Percentiles rank a stretch among this genome's conserved stretches.
phyloP scores from a whole-genome alignment of 2,797 vertebrate genomes.

The Hyperoplus immaculatus region DNA sequence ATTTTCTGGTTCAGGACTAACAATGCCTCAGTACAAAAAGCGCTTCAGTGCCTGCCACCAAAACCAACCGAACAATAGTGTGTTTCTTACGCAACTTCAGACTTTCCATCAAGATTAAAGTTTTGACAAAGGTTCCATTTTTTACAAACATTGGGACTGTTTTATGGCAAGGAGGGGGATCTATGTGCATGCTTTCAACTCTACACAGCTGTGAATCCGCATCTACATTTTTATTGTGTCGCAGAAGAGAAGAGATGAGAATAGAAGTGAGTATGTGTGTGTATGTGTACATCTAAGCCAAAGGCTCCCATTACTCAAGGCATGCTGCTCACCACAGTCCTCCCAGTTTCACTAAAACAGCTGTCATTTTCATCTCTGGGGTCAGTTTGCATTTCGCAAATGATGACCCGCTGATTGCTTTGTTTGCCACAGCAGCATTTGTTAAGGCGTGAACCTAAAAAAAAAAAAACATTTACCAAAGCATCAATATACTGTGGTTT shows the following conservation, averaged over 20 bases:
- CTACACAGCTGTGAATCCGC: slow-evolving; percentile 9
- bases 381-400: slow-evolving; percentile 68
- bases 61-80: slow-evolving; percentile 33
- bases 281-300: slow-evolving; percentile 39
- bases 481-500: slow-evolving; percentile 9
- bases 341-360: slow-evolving; percentile 68
- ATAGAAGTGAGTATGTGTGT: slow-evolving; percentile 17
- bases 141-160: background rate
- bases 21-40: background rate
- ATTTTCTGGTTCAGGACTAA: slow-evolving; percentile 15
- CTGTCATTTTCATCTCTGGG: slow-evolving; percentile 71
- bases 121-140: slow-evolving; percentile 2
- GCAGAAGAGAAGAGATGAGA: slow-evolving; percentile 22
- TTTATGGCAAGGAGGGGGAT: background rate
- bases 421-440: slow-evolving; percentile 47
- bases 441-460: slow-evolving; percentile 44
- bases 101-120: slow-evolving; percentile 49
- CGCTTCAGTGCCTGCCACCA: background rate
- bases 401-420: slow-evolving; percentile 63
- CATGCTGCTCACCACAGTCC: slow-evolving; percentile 63
- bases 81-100: slow-evolving; percentile 24
- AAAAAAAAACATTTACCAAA: slow-evolving; percentile 3
- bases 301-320: slow-evolving; percentile 65
- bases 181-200: background rate
- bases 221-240: slow-evolving; percentile 9